Conservation (phyloP, 1,140 invertebrate species). For the Hycleus cichorii region DNA sequence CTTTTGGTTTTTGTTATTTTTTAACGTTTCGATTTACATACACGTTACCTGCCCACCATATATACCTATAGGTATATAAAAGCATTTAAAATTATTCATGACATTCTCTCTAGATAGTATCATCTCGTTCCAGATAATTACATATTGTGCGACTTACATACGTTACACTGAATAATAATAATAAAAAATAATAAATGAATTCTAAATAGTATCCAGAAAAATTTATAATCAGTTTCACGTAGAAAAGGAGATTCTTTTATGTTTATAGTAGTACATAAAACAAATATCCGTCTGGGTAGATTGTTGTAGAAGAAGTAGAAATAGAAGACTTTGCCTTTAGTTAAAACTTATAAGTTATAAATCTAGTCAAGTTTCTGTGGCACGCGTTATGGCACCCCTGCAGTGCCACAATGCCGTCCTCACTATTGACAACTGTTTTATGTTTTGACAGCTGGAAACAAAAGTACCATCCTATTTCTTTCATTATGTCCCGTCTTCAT, state of each 20-base stretch:
- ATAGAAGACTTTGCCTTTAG: neutral
- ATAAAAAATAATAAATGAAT: too few species aligned
- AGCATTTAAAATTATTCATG: conserved; percentile 10
- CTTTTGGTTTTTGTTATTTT: neutral
- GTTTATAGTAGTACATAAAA: conserved; percentile 15
- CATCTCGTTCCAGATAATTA: conserved; percentile 7
- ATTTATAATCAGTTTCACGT: too few species aligned
- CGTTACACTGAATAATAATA: neutral
- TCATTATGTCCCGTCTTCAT: conserved; percentile 19
- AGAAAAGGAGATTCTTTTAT: too few species aligned
- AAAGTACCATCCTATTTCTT: conserved; percentile 25
- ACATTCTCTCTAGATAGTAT: conserved; percentile 6
- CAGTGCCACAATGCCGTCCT: conserved; percentile 13
- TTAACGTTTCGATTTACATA: conserved; percentile 8
- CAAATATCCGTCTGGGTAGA: conserved; percentile 19
- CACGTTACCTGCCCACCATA: conserved; percentile 5
- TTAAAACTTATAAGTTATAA: conserved; percentile 12
- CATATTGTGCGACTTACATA: conserved; percentile 2
- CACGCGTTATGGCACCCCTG: conserved; percentile 26
- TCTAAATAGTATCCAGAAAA: too few species aligned
- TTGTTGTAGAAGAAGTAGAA: neutral
- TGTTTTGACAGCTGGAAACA: conserved; percentile 29
- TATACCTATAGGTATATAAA: neutral
- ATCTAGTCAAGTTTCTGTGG: conserved; percentile 23
- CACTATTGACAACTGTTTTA: conserved; percentile 29